These are phyloP conservation scores for Hirundichthys speculiger DNA, from an alignment of 2,113 vertebrate species.

Conservation along the genomic window DNA sequence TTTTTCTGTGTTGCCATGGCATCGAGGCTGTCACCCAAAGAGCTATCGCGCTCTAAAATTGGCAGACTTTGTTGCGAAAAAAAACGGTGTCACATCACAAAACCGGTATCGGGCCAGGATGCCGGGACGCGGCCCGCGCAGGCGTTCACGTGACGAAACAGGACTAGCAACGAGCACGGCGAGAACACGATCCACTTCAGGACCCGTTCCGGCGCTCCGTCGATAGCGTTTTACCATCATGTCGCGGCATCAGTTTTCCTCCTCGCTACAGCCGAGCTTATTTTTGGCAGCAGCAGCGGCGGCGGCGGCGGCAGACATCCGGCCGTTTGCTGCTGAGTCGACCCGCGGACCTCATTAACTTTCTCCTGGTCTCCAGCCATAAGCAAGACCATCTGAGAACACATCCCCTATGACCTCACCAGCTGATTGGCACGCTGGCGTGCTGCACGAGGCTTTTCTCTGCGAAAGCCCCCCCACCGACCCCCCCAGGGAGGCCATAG, in stretches of 20 bases:
- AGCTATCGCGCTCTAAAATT: constrained; percentile 64
- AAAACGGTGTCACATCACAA: constrained; percentile 57
- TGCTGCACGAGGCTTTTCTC: constrained; percentile 71
- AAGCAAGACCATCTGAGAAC: constrained; percentile 75
- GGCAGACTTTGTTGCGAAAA: constrained; percentile 56
- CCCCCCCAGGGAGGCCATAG: constrained; percentile 67
- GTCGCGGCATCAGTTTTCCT: constrained; percentile 57
- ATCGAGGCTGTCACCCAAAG: constrained; percentile 74
- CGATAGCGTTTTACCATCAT: constrained; percentile 49
- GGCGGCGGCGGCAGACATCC: no score
- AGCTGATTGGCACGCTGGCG: constrained; percentile 45
- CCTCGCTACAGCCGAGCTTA: constrained; percentile 49
- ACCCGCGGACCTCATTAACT: constrained; percentile 56
- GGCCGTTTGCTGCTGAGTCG: constrained; percentile 8
- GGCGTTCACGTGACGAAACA: constrained; percentile 42
- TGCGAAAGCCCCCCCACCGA: constrained; percentile 66
- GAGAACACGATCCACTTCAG: constrained; percentile 61
- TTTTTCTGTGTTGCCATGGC: constrained; percentile 77
- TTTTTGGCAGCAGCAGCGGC: constrained; percentile 46
- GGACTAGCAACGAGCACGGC: constrained; percentile 45
- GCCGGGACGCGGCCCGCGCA: constrained; percentile 42
- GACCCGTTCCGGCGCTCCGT: constrained; percentile 54
- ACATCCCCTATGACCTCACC: constrained; percentile 66
- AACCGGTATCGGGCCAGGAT: constrained; percentile 51
- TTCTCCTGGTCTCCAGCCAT: constrained; percentile 55